phyloP scores from a whole-genome alignment of 2,113 vertebrate genomes.

The Triplophysa rosa region DNA sequence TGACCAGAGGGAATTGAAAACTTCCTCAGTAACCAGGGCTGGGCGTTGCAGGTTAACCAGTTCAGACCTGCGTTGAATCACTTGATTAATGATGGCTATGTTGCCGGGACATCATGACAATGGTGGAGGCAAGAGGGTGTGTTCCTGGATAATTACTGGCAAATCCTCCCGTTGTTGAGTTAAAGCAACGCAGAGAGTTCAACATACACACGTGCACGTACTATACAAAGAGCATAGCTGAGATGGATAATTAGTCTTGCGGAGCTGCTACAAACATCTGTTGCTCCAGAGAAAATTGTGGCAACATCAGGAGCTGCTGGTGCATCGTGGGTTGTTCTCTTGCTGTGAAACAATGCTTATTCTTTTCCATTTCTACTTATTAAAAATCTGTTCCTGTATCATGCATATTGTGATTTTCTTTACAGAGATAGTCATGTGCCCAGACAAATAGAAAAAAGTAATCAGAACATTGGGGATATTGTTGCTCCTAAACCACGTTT shows the following conservation, averaged over 20 bases:
- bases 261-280: constrained; percentile 73
- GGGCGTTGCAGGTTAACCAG: constrained; percentile 65
- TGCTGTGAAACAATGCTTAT: constrained; percentile 32
- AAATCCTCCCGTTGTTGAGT: constrained; percentile 49
- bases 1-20: constrained; percentile 64
- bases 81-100: constrained; percentile 74
- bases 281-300: constrained; percentile 58
- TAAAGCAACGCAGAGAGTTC: constrained; percentile 66
- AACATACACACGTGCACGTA: constrained; percentile 70
- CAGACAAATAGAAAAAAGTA: constrained; percentile 17
- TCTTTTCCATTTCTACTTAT: background rate
- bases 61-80: constrained; percentile 61
- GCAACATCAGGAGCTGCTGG: constrained; percentile 46
- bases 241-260: constrained; percentile 55
- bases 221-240: constrained; percentile 59
- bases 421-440: background rate
- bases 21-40: constrained; percentile 67
- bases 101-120: constrained; percentile 66
- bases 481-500: constrained; percentile 12
- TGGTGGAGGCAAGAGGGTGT: constrained; percentile 64
- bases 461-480: background rate
- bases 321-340: constrained; percentile 55
- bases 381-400: background rate
- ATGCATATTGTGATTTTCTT: background rate
- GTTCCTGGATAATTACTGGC: constrained; percentile 52